phyloP scores from a whole-genome alignment of 2,888 invertebrate species.

The Syrphus vitripennis region DNA sequence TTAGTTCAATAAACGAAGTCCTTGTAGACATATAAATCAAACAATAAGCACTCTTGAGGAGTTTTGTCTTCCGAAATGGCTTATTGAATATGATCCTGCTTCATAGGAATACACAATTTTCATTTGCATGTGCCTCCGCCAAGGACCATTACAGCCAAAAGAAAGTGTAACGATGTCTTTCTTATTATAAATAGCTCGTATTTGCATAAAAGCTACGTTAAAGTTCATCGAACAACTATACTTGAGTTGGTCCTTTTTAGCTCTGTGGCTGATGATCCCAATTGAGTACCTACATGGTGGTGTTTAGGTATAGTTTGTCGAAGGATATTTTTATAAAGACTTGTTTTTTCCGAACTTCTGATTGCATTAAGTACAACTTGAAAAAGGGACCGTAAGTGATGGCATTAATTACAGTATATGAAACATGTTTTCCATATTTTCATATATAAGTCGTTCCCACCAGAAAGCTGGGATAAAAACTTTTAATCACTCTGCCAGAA shows the following conservation, averaged over 20 bases:
- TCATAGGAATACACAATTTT: conserved; percentile 21
- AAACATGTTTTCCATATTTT: conserved; percentile 35
- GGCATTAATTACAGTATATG: conserved; percentile 67
- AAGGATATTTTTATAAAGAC: not conserved
- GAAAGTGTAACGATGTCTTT: conserved; percentile 48
- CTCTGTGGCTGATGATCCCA: conserved; percentile 50
- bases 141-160: conserved; percentile 56
- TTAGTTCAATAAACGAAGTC: conserved; percentile 67
- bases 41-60: conserved; percentile 80
- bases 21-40: conserved; percentile 81
- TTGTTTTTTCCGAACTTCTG: conserved; percentile 8
- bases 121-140: not conserved
- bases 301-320: not conserved
- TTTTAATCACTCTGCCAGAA: conserved; percentile 74
- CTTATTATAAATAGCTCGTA: conserved; percentile 75
- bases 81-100: conserved; percentile 80
- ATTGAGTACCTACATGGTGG: conserved; percentile 17
- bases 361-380: conserved; percentile 44
- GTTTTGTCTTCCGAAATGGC: conserved; percentile 75
- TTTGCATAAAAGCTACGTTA: conserved; percentile 81
- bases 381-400: conserved; percentile 63
- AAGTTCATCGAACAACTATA: conserved; percentile 77
- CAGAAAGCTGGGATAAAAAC: conserved; percentile 43
- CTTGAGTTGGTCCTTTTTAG: conserved; percentile 46
- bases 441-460: not conserved